These are phyloP conservation scores for Bombus confusus DNA, from an alignment of 1,140 invertebrate species.

Conservation along the genomic window DNA sequence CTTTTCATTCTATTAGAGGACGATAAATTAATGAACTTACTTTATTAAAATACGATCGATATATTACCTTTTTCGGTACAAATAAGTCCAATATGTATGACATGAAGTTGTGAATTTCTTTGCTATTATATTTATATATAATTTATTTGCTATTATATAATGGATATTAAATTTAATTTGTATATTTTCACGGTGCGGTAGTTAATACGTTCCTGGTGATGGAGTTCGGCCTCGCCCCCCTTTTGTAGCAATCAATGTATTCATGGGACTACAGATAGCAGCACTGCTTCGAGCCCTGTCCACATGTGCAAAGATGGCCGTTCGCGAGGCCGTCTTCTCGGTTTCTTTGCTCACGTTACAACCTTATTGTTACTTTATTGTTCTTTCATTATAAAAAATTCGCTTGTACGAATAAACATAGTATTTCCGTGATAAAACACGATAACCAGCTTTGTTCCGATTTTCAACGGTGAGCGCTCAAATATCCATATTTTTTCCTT, in stretches of 20 bases:
- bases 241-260: slow-evolving; percentile 66
- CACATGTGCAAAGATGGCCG: slow-evolving; percentile 78
- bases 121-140: not conserved
- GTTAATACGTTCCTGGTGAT: slow-evolving; percentile 45
- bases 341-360: slow-evolving; percentile 48
- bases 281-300: slow-evolving; percentile 68
- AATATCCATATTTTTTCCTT: slow-evolving; percentile 31
- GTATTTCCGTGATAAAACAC: not conserved
- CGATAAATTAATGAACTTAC: not conserved
- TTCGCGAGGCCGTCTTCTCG: slow-evolving; percentile 62
- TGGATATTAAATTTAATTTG: slow-evolving; percentile 20
- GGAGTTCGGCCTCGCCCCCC: slow-evolving; percentile 64
- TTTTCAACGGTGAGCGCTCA: slow-evolving; percentile 49
- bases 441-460: slow-evolving; percentile 15
- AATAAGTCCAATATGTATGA: not conserved
- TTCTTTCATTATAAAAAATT: slow-evolving; percentile 38
- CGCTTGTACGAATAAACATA: not conserved
- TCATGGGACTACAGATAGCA: slow-evolving; percentile 66
- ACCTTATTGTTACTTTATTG: slow-evolving; percentile 26
- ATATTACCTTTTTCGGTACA: not conserved
- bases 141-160: not conserved
- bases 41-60: not conserved
- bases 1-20: not conserved
- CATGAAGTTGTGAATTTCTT: not conserved
- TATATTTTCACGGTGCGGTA: slow-evolving; percentile 13